Percentiles rank a stretch among this genome's conserved stretches.
phyloP scores from a whole-genome alignment of 2,888 invertebrate species.

The Chymomyza fuscimana region DNA sequence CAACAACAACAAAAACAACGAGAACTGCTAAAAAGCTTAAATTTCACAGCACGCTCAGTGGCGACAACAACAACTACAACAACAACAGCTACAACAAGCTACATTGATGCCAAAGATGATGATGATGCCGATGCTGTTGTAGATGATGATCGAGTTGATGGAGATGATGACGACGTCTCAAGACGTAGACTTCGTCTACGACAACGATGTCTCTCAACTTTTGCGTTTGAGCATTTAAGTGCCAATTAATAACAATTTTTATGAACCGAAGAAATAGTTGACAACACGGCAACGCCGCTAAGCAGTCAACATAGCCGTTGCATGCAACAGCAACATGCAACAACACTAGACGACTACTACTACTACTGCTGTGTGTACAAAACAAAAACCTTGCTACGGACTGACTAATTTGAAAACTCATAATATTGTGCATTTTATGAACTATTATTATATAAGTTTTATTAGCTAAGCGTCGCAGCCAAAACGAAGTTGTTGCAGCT shows the following conservation, averaged over 20 bases:
- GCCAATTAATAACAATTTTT: conserved; percentile 80
- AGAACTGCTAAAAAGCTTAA: conserved; percentile 71
- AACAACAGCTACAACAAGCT: conserved; percentile 30
- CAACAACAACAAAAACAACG: conserved; percentile 45
- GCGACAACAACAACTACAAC: conserved; percentile 35
- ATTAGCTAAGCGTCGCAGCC: conserved; percentile 57
- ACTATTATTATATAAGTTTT: conserved; percentile 79
- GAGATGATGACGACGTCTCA: neutral
- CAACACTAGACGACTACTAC: conserved; percentile 23
- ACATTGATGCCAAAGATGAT: conserved; percentile 39
- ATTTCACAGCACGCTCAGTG: conserved; percentile 70
- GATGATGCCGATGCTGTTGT: too few species aligned
- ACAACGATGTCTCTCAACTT: conserved; percentile 70
- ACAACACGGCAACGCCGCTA: conserved; percentile 74
- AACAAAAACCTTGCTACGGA: conserved; percentile 25
- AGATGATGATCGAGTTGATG: too few species aligned
- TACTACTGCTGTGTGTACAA: neutral
- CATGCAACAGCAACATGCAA: conserved; percentile 51
- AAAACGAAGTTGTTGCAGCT: conserved; percentile 22
- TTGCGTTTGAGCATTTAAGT: conserved; percentile 79
- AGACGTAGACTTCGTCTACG: conserved; percentile 23
- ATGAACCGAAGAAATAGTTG: conserved; percentile 80
- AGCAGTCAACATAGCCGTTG: conserved; percentile 15
- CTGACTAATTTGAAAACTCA: conserved; percentile 77
- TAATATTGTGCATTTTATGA: conserved; percentile 77